phyloP scores from a whole-genome alignment of 35 echinoderm and acorn worm genomes.

The Stichopus chloronotus region DNA sequence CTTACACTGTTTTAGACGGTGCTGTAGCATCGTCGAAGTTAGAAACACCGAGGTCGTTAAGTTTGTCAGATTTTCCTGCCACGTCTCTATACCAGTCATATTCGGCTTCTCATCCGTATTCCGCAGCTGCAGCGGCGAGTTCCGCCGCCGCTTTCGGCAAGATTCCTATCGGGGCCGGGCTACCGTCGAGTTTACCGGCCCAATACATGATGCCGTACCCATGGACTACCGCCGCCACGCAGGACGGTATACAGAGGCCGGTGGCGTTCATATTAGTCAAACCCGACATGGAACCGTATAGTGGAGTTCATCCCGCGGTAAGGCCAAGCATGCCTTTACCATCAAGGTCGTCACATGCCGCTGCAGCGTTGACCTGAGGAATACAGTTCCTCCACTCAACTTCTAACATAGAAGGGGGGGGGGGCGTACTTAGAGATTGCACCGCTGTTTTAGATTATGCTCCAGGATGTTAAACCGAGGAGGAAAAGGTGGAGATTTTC shows the following conservation, averaged over 20 bases:
- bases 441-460: slow-evolving; percentile 27
- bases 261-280: slow-evolving; percentile 98
- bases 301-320: slow-evolving; percentile 75
- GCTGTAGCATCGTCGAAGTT: slow-evolving; percentile 67
- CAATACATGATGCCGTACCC: slow-evolving; percentile 99
- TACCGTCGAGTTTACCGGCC: slow-evolving; percentile 59
- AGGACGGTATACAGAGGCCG: slow-evolving; percentile 83
- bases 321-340: slow-evolving; percentile 87
- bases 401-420: background rate
- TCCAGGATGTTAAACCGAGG: background rate
- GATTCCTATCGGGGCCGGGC: slow-evolving; percentile 69
- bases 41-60: slow-evolving; percentile 68
- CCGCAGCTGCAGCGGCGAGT: slow-evolving; percentile 53
- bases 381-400: background rate
- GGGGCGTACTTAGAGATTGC: background rate
- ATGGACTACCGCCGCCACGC: slow-evolving; percentile 67
- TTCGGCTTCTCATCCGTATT: slow-evolving; percentile 68
- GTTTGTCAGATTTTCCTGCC: slow-evolving; percentile 51
- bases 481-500: slow-evolving; percentile 23
- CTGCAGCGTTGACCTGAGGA: slow-evolving; percentile 37
- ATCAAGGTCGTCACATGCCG: slow-evolving; percentile 66
- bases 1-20: slow-evolving; percentile 78
- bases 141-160: slow-evolving; percentile 84
- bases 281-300: slow-evolving; percentile 95
- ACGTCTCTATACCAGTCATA: slow-evolving; percentile 64